phyloP scores from a whole-genome alignment of 1,140 invertebrate genomes.

The Gonatopus flavifemur region DNA sequence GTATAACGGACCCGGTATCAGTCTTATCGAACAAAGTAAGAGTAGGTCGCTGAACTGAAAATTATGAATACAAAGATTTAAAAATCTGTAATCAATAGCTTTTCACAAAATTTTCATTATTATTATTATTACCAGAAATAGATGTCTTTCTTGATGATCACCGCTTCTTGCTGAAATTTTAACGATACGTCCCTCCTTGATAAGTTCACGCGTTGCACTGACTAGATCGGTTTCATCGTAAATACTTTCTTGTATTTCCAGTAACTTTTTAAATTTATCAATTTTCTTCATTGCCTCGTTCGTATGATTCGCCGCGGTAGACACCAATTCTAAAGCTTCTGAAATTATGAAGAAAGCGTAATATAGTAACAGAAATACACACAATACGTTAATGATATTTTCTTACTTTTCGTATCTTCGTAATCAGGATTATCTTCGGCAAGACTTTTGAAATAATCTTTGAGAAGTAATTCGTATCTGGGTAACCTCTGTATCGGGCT shows the following conservation, averaged over 20 bases:
- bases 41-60: conserved; percentile 73
- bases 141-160: conserved; percentile 67
- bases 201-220: conserved; percentile 67
- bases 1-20: conserved; percentile 62
- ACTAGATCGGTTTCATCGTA: conserved; percentile 67
- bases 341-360: conserved; percentile 12
- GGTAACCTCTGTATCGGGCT: conserved; percentile 77
- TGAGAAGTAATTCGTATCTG: conserved; percentile 68
- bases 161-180: conserved; percentile 69
- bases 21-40: conserved; percentile 60
- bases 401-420: conserved; percentile 62
- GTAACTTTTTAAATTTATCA: conserved; percentile 54
- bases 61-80: conserved; percentile 40
- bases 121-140: conserved; percentile 66
- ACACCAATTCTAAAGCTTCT: conserved; percentile 70
- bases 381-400: not conserved
- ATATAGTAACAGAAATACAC: not conserved
- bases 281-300: conserved; percentile 70
- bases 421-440: conserved; percentile 65
- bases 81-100: conserved; percentile 1
- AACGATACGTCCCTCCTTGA: conserved; percentile 71
- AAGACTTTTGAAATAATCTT: conserved; percentile 69
- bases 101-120: conserved; percentile 6
- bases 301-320: conserved; percentile 74
- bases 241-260: conserved; percentile 58